Conservation (phyloP, 2,888 invertebrate genomes). For the Furcula furcula region DNA sequence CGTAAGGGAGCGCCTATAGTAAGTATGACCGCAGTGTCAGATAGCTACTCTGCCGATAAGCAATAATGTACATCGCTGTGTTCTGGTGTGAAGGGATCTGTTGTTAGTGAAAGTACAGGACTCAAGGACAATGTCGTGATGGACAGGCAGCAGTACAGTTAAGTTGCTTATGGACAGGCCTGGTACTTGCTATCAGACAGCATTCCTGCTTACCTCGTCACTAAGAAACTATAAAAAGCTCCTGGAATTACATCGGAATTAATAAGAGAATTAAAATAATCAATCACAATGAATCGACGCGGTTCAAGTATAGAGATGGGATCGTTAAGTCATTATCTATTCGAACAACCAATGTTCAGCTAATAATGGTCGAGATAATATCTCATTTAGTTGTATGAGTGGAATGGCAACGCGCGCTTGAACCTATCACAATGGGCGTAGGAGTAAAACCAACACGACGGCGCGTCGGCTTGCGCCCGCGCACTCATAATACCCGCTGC, state of each 20-base stretch:
- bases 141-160: too few relatives aligned
- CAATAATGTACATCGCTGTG: too few relatives aligned
- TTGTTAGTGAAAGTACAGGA: too few relatives aligned
- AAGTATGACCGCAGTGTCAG: too few relatives aligned
- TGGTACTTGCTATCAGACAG: too few relatives aligned
- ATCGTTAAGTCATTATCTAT: slow-evolving; percentile 62
- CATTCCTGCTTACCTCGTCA: too few relatives aligned
- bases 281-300: slow-evolving; percentile 60
- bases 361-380: slow-evolving; percentile 68
- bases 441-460: slow-evolving; percentile 66
- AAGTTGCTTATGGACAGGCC: too few relatives aligned
- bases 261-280: slow-evolving; percentile 51
- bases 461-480: slow-evolving; percentile 48
- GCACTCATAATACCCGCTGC: slow-evolving; percentile 52
- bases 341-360: slow-evolving; percentile 55
- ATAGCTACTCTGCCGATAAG: too few relatives aligned
- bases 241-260: slow-evolving; percentile 45
- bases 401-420: slow-evolving; percentile 60
- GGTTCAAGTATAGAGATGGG: slow-evolving; percentile 32
- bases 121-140: too few relatives aligned
- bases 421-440: slow-evolving; percentile 70
- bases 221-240: slow-evolving; percentile 35
- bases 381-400: slow-evolving; percentile 58
- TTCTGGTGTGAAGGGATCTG: too few relatives aligned
- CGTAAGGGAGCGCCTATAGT: too few relatives aligned